These are phyloP conservation scores for Molossus alvarezi DNA, from an alignment of 2,797 vertebrate species.

Conservation along the genomic window DNA sequence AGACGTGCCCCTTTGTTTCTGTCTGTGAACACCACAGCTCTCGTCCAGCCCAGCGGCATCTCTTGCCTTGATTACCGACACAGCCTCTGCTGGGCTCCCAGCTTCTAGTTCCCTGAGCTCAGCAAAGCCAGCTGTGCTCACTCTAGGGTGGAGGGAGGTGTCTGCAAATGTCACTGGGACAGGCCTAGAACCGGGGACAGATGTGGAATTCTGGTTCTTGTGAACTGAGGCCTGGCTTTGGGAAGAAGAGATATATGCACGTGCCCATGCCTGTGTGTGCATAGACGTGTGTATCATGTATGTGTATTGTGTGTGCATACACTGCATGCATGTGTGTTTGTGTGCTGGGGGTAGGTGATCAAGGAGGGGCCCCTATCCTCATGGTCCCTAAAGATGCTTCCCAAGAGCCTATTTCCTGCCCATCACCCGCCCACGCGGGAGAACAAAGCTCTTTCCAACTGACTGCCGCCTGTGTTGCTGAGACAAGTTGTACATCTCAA, in stretches of 20 bases:
- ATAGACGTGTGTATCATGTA: no score
- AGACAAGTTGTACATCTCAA: constrained; percentile 84
- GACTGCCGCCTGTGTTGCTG: constrained; percentile 76
- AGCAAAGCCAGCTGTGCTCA: fast-evolving
- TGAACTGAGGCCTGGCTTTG: neutral
- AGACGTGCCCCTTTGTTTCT: neutral
- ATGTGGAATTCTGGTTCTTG: constrained; percentile 12
- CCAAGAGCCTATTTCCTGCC: constrained; percentile 63
- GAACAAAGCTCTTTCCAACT: constrained; percentile 82
- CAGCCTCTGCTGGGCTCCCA: neutral
- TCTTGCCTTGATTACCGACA: neutral
- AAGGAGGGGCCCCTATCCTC: neutral
- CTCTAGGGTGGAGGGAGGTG: neutral
- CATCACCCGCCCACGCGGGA: constrained; percentile 44
- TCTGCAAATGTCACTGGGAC: neutral
- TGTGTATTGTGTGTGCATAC: neutral
- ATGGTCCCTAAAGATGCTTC: constrained; percentile 21
- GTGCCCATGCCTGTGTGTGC: fast-evolving
- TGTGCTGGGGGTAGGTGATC: neutral
- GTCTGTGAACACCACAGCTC: neutral
- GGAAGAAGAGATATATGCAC: neutral
- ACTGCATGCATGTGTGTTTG: no score
- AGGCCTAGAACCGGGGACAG: neutral
- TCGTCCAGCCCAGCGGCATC: neutral
- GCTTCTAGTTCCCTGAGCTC: neutral